Evolutionary conservation across 2,797 vertebrate genomes (phyloP).

Genomic region (Acanthiza pusilla): DNA sequence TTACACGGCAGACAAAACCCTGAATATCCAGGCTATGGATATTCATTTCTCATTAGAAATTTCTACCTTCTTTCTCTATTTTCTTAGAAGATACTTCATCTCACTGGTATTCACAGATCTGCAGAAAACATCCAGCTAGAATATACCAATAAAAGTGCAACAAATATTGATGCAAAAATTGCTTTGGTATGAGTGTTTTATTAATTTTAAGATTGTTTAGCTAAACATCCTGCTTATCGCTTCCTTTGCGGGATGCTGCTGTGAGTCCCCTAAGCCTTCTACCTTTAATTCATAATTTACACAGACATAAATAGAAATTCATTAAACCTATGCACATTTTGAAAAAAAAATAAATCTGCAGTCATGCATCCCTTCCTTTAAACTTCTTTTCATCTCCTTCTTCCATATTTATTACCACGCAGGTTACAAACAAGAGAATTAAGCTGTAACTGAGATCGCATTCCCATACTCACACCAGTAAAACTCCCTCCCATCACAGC

Average conservation of each 20-base stretch:
- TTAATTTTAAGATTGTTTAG: not conserved
- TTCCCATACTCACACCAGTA: not conserved
- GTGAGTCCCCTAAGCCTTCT: not conserved
- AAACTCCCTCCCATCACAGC: not conserved
- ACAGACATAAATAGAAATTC: not conserved
- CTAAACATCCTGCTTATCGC: not conserved
- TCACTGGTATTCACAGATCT: not conserved
- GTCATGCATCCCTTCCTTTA: not conserved
- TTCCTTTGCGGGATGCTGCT: not conserved
- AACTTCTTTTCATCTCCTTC: not conserved
- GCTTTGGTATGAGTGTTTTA: not conserved
- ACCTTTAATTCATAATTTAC: not conserved
- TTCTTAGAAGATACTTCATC: not conserved
- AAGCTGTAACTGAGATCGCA: not conserved
- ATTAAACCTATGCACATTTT: not conserved
- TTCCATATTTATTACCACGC: not conserved
- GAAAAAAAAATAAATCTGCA: not conserved
- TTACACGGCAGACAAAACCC: conserved; percentile 24
- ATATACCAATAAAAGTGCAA: not conserved
- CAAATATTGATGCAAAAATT: not conserved
- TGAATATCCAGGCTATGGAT: not conserved
- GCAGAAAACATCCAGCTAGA: not conserved
- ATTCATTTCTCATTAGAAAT: conserved; percentile 31
- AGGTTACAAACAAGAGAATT: not conserved
- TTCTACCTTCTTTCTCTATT: not conserved